Percentiles rank a stretch among this genome's conserved stretches.
These are phyloP conservation scores for Belgica antarctica DNA, from an alignment of 2,888 invertebrate species.

Conservation along the genomic window DNA sequence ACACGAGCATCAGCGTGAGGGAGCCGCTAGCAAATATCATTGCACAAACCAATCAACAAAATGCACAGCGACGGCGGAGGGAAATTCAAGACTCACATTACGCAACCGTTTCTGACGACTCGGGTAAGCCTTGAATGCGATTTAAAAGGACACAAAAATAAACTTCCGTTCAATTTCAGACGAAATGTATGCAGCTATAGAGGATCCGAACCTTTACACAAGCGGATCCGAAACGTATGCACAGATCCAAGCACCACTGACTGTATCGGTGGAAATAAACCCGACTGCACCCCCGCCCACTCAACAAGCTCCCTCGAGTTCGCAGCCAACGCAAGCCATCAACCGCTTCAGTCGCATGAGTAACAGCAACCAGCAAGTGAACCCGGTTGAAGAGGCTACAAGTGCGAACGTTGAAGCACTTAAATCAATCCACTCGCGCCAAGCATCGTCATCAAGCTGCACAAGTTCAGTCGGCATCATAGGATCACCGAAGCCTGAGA, in stretches of 20 bases:
- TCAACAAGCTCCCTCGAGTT: constrained; percentile 26
- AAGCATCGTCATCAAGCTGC: constrained; percentile 70
- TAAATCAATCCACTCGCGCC: constrained; percentile 40
- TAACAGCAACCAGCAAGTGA: constrained; percentile 29
- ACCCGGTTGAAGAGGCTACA: constrained; percentile 8
- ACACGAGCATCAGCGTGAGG: constrained; percentile 86
- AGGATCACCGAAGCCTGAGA: constrained; percentile 87
- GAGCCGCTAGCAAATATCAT: constrained; percentile 80
- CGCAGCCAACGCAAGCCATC: constrained; percentile 47
- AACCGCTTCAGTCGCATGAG: constrained; percentile 28
- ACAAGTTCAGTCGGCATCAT: constrained; percentile 69
- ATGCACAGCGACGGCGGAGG: constrained; percentile 52
- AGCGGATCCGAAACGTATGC: constrained; percentile 85
- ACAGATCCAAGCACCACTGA: constrained; percentile 61
- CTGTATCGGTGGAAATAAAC: constrained; percentile 55
- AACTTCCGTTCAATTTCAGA: constrained; percentile 59
- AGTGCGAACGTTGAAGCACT: constrained; percentile 44
- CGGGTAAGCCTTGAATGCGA: constrained; percentile 59
- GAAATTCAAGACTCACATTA: constrained; percentile 67
- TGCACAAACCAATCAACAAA: constrained; percentile 61
- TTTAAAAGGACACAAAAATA: not conserved
- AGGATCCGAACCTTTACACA: constrained; percentile 71
- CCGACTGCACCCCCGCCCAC: constrained; percentile 54
- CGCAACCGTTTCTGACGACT: constrained; percentile 89
- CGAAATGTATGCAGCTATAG: constrained; percentile 88